Evolutionary conservation across 64 coral and sea anemone genomes (phyloP), one percentile per base, ranked within the genome.

Genomic region (Montipora efflorescens): DNA sequence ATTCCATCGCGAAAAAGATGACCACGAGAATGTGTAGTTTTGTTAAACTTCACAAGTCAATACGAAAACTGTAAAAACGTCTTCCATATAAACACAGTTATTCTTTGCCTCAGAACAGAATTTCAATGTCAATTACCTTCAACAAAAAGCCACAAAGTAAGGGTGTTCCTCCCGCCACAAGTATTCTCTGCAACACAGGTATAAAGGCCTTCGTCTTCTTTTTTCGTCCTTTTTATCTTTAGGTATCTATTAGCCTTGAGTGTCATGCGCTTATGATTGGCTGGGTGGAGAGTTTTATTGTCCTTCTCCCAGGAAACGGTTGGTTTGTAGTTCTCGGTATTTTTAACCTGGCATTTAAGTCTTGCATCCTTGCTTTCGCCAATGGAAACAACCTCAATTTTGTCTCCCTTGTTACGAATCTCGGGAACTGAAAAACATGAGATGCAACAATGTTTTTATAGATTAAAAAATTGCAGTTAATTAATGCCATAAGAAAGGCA

Each of bases 151-250:
- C 79, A 16, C 12, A 94, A 91, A 0, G 80, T 82, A 25, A 45
- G 48, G 4, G 83, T 28, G 11, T 88, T 90, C 51, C 64, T 77
- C 6, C 47, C 74, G 36, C 95, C 95, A 50, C 69, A 90, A 5
- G 59, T 7, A 52, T 91, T 96, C 19, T n/a, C 79, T 8, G 88
- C 91, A 50, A 88, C 88, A 59, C 95, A 96, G 5, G 77, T 94
- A 71, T 96, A 96, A 2, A 18, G 47, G 21, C 95, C 95, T 5
- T 71, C 80, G 10, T 96, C 95, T 10, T 88, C 69, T 73, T 90
- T 91, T 9, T 47, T 10, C 3, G 74, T 16, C 0, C 14, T 74
- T 66, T 94, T 96, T 16, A 96, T 87, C 67, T 94, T 96, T 18
- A 96, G 70, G 78, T 94, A 96, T 94, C 47, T 94, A 52, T 78